Conservation (phyloP, 2,797 vertebrate genomes). For the Sylvia borin region DNA sequence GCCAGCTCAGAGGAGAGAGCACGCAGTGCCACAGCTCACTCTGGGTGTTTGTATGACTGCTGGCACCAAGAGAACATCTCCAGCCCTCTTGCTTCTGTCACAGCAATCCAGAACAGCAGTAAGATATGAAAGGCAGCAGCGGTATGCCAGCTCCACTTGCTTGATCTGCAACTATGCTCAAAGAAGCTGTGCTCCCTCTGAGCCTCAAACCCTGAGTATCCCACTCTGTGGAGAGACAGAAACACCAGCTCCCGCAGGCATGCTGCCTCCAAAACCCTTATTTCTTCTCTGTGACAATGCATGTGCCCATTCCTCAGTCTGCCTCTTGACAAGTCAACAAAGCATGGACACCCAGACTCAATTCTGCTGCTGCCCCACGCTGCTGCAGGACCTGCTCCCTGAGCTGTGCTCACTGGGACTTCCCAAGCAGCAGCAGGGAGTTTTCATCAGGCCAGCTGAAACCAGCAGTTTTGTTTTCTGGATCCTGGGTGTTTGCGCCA, state of each 20-base stretch:
- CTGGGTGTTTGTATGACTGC: rapidly evolving
- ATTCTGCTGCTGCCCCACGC: rapidly evolving
- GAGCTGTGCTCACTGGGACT: rapidly evolving
- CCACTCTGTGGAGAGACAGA: background rate
- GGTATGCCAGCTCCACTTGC: rapidly evolving
- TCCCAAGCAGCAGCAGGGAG: background rate
- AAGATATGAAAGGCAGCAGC: background rate
- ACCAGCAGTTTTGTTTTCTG: background rate
- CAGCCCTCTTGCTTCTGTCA: background rate
- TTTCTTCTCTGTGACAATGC: background rate
- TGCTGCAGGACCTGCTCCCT: background rate
- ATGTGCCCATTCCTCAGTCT: rapidly evolving
- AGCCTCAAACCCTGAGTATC: background rate
- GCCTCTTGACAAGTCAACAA: background rate
- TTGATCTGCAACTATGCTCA: background rate
- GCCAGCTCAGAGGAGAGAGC: background rate
- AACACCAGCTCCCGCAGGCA: background rate
- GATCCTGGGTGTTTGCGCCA: background rate
- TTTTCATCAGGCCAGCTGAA: background rate
- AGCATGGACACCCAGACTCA: background rate
- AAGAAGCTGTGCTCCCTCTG: background rate
- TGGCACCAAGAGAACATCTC: background rate
- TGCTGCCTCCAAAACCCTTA: background rate
- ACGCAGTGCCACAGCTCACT: rapidly evolving
- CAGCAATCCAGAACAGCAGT: background rate